These are phyloP conservation scores for Neoniphon sammara DNA, from an alignment of 2,797 vertebrate species.

Conservation along the genomic window DNA sequence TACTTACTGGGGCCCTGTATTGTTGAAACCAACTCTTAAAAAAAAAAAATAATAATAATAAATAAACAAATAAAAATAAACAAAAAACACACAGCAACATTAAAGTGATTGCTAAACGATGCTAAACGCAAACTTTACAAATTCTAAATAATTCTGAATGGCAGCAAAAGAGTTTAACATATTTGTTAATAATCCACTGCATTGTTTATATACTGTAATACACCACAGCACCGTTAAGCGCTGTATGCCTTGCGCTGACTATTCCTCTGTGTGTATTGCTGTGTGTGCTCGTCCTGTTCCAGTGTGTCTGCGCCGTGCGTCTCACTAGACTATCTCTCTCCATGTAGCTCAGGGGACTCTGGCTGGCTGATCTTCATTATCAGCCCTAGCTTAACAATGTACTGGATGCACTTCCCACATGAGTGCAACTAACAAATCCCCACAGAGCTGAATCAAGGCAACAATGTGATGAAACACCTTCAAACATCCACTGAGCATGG, in stretches of 20 bases:
- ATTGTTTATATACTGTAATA: conserved; percentile 44
- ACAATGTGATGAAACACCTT: conserved; percentile 84
- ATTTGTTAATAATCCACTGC: conserved; percentile 52
- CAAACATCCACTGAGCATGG: conserved; percentile 78
- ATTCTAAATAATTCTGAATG: conserved; percentile 24
- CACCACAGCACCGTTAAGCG: conserved; percentile 40
- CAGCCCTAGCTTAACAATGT: conserved; percentile 80
- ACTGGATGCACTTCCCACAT: conserved; percentile 83
- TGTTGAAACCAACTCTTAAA: conserved; percentile 51
- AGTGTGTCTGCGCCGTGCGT: conserved; percentile 63
- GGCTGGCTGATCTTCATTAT: conserved; percentile 83
- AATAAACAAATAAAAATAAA: not conserved
- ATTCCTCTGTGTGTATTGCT: conserved; percentile 63
- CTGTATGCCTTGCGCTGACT: conserved; percentile 71
- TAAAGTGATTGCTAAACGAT: conserved; percentile 55
- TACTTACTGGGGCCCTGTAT: conserved; percentile 56
- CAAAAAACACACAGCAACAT: conserved; percentile 46
- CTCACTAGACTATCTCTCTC: conserved; percentile 65
- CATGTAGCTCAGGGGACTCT: conserved; percentile 75
- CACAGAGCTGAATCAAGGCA: conserved; percentile 82
- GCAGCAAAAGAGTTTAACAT: conserved; percentile 35
- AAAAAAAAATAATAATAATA: not conserved
- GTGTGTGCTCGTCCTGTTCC: conserved; percentile 63
- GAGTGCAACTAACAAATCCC: conserved; percentile 84
- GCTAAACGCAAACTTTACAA: conserved; percentile 37